Evolutionary conservation across 92 coral and sea anemone species (phyloP).

Genomic region (Scolanthus callimorphus): DNA sequence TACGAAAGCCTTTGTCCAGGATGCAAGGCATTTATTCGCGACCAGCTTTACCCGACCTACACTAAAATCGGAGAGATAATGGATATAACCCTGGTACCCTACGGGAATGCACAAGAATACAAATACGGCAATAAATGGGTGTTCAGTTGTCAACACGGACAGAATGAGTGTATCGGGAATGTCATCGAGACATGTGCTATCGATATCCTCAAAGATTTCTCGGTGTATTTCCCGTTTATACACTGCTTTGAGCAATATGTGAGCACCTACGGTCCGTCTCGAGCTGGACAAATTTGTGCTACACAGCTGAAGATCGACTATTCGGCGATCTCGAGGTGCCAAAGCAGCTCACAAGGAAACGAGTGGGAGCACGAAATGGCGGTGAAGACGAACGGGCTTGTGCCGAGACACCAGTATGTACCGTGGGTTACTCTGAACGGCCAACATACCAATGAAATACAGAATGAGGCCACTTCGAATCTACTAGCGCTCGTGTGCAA

Average conservation of each 20-base stretch:
- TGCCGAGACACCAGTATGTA: constrained; percentile 61
- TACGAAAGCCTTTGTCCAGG: constrained; percentile 75
- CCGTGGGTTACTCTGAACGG: constrained; percentile 87
- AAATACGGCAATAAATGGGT: constrained; percentile 50
- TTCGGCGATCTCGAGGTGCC: not conserved
- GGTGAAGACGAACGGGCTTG: constrained; percentile 59
- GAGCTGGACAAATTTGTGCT: not conserved
- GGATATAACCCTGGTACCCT: constrained; percentile 61
- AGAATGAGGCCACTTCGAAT: constrained; percentile 33
- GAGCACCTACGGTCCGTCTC: not conserved
- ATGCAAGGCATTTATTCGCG: constrained; percentile 47
- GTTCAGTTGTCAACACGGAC: constrained; percentile 70
- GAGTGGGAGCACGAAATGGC: constrained; percentile 76
- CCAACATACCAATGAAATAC: constrained; percentile 59
- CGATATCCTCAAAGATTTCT: constrained; percentile 31
- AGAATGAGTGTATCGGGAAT: constrained; percentile 65
- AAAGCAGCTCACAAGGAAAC: not conserved
- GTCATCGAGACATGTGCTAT: constrained; percentile 77
- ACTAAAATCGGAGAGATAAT: constrained; percentile 43
- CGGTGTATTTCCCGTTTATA: constrained; percentile 63
- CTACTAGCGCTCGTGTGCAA: constrained; percentile 51
- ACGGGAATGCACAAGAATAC: constrained; percentile 60
- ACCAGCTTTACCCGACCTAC: constrained; percentile 65
- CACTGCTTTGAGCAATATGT: constrained; percentile 56
- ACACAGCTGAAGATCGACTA: not conserved